Evolutionary conservation across 2,888 invertebrate species (phyloP), one percentile per base, ranked within the genome.

Genomic region (Cerceris rybyensis): DNA sequence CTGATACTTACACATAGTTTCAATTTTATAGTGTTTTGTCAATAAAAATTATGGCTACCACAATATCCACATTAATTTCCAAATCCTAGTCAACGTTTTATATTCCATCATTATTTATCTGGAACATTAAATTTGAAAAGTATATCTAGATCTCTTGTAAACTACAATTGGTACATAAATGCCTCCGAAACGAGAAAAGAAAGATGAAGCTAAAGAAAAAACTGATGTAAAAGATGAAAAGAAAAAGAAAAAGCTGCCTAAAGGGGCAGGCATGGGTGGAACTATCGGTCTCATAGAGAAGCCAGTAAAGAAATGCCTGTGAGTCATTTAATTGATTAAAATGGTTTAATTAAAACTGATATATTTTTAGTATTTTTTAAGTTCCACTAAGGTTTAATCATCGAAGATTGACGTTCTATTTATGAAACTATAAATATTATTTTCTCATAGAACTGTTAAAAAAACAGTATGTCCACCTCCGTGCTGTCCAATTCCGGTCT

Each of bases 261-360:
- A 66, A 55, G 66, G 66, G 8, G 66, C 39, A 55, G 66, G 55
- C 11, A 66, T 66, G 66, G 66, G 66, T 4, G 64, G 64, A 6
- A 66, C 55, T 55, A 66, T 66, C 11, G 66, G 66, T 7, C 28
- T 55, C 17, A 6, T 7, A 6, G 66, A 66, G 2, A 66, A 55
- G 14, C 66, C 66, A 5, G 13, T 43, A 9, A 54, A 43, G 43
- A 17, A 42, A 16, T 66, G 66, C 57, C 6, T 66, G 66, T 66
- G 39, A 66, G 66, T 55, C 16, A 1, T 55, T 50, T 7, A 7
- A n/a, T 13, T 50, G 0, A 50, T n/a, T n/a, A 50, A 50, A 7
- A n/a, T 0, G 5, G 7, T 2, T 7, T 50, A 50, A 13, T 2
- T 50, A 50, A 50, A 46, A 8, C 2, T 46, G 50, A 50, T n/a